Conservation (phyloP, 2,113 vertebrate genomes). For the Ochotona princeps region DNA sequence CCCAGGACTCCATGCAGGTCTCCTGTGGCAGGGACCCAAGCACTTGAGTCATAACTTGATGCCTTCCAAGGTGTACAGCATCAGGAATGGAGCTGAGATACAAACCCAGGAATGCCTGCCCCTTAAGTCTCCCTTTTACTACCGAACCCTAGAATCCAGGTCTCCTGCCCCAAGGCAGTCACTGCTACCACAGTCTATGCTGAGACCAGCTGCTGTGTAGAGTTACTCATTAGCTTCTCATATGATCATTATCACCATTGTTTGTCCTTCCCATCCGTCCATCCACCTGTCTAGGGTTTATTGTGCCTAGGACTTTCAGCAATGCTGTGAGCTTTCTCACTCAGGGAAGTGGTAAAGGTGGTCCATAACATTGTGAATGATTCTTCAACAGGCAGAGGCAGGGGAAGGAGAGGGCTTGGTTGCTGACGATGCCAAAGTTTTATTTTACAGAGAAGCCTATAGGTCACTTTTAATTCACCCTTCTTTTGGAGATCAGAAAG, state of each 20-base stretch:
- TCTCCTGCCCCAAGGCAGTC: not conserved
- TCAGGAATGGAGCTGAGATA: too few species aligned
- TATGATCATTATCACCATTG: not conserved
- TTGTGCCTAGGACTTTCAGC: not conserved
- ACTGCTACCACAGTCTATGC: not conserved
- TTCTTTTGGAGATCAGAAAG: not conserved
- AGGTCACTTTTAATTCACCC: not conserved
- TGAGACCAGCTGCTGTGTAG: too few species aligned
- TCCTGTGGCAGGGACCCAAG: too few species aligned
- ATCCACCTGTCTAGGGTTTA: not conserved
- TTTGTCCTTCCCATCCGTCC: not conserved
- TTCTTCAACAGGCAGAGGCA: not conserved
- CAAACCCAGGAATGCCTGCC: too few species aligned
- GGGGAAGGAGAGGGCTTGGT: not conserved
- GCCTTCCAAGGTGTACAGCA: too few species aligned
- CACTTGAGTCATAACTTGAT: too few species aligned
- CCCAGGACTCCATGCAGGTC: too few species aligned
- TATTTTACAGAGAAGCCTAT: not conserved
- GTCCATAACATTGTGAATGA: not conserved
- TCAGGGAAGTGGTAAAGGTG: not conserved
- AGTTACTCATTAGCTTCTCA: not conserved
- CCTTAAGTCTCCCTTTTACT: not conserved
- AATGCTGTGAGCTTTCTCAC: not conserved
- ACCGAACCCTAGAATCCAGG: not conserved
- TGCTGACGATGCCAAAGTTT: not conserved